A percentile compares a stretch with the other conserved stretches of the same genome.
These are phyloP conservation scores for Myotis brandtii DNA, from an alignment of 2,113 vertebrate genomes.

Conservation along the genomic window DNA sequence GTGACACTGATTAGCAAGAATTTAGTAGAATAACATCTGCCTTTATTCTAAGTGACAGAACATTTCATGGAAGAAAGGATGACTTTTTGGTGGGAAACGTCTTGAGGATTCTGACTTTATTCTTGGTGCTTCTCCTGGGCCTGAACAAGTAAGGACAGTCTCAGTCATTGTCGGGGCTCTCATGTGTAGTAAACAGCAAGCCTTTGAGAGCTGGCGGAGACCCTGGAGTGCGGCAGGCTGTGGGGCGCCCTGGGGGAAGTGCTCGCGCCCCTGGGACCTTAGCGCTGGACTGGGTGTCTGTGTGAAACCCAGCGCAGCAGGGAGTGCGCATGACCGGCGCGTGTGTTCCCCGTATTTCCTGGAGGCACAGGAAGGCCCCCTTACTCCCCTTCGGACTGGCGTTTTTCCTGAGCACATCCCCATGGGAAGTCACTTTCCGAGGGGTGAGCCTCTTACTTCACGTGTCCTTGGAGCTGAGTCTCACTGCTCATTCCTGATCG, in stretches of 20 bases:
- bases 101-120: not conserved
- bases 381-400: not conserved
- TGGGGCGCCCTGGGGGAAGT: not conserved
- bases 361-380: not conserved
- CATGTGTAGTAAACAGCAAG: not conserved
- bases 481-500: accelerated
- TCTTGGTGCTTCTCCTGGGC: not conserved
- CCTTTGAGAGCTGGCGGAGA: not conserved
- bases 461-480: accelerated
- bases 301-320: too few species aligned
- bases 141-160: not conserved
- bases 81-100: not conserved
- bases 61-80: slow-evolving; percentile 30
- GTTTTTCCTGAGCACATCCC: not conserved
- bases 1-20: not conserved
- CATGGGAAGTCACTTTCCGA: not conserved
- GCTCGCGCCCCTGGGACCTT: too few species aligned
- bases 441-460: not conserved
- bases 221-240: not conserved
- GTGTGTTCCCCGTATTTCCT: not conserved
- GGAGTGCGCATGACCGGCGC: accelerated
- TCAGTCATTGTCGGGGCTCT: not conserved
- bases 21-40: not conserved
- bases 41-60: slow-evolving; percentile 44
- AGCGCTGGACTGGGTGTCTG: too few species aligned